These are phyloP conservation scores for Gerris lacustris DNA, from an alignment of 2,888 invertebrate genomes.

Conservation along the genomic window DNA sequence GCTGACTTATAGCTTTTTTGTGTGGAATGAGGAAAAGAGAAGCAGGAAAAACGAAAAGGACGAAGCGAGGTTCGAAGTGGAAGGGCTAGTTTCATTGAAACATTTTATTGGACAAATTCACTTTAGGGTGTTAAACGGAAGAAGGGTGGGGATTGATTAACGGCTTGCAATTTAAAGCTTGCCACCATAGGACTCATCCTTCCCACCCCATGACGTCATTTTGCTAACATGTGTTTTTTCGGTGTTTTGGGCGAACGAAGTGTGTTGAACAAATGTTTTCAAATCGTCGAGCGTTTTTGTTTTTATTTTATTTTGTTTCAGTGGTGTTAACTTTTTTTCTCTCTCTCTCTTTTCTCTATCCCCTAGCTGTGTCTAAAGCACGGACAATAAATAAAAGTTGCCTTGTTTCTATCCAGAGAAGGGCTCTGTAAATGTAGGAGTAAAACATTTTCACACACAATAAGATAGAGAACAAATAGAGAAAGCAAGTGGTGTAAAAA, in stretches of 20 bases:
- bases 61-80: no score
- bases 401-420: neutral
- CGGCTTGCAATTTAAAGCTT: neutral
- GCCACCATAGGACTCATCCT: neutral
- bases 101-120: conserved; percentile 1
- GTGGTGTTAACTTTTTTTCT: neutral
- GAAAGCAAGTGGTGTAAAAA: neutral
- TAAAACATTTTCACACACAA: neutral
- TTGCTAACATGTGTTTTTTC: neutral
- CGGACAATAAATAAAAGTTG: neutral
- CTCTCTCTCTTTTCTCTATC: neutral
- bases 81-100: neutral
- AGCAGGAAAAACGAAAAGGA: no score
- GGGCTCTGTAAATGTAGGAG: neutral
- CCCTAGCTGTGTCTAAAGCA: no score
- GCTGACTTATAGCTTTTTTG: no score
- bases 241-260: neutral
- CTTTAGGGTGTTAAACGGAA: neutral
- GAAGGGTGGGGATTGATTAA: neutral
- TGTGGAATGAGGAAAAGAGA: no score
- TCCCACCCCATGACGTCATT: neutral
- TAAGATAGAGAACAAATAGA: neutral
- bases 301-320: neutral
- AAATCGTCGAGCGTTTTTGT: neutral
- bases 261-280: neutral